Base-by-base conservation (phyloP, 2,888 invertebrate species). In the Orthosia gracilis region DNA sequence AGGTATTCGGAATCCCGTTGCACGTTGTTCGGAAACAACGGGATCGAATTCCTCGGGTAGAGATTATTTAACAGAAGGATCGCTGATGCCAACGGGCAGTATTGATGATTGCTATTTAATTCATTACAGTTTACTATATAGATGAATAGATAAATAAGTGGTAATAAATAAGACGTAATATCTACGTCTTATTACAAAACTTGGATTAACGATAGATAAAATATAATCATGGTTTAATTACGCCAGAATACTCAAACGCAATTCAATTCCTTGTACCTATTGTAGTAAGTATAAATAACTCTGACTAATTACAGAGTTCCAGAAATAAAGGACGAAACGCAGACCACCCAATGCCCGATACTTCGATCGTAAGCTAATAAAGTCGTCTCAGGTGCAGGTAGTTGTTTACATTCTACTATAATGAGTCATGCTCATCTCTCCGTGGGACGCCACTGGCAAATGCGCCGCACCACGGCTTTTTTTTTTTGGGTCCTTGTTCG, bases 381-480 rank as follows among this genome's bases (percentile, higher is more conserved):
- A 84, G 74, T 70, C 73, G 73, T 80, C 80, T 85, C 82, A 87
- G 78, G 58, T 58, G 86, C 88, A 92, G 91, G 92, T 92, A 93
- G 89, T 75, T 79, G 73, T 67, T 87, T 77, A 87, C 91, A 94
- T 94, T 93, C 94, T 92, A 70, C 68, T 40, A 17, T 83, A 86
- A 91, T 94, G 95, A 94, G 74, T 94, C 95, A 94, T 78, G 73
- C 78, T 68, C 70, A 65, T 73, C 79, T 87, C 90, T 86, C 90
- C 65, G 86, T 85, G 82, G 90, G 91, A 88, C 73, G 80, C 63
- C 75, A 21, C 26, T 45, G 49, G 45, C 50, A 61, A 49, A 50
- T 45, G 21, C n/a, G 31, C 59, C n/a, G 21, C 23, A 47, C 4
- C 40, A 31, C 77, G 80, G 52, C 78, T 82, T 85, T 85, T 74